Evolutionary conservation across 2,888 invertebrate species (phyloP).

Genomic region (Latheticus oryzae): DNA sequence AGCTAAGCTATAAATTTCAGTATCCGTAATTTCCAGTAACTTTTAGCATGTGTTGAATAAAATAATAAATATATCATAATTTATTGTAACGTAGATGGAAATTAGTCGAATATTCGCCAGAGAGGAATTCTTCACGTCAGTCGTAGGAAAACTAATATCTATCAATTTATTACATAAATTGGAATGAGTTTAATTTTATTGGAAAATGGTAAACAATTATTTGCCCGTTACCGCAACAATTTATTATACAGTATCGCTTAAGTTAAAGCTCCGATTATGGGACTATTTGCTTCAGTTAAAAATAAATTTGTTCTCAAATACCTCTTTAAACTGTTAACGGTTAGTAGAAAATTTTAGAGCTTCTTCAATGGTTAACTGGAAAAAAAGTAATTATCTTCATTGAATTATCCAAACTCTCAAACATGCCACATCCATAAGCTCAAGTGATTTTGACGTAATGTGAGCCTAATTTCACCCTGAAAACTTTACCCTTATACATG

Average conservation of each 20-base stretch:
- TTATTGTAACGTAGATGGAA: constrained; percentile 29
- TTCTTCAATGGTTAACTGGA: no score
- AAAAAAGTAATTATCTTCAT: constrained; percentile 29
- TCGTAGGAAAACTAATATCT: constrained; percentile 27
- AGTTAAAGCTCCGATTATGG: constrained; percentile 4
- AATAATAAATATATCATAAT: constrained; percentile 31
- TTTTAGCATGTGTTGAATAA: constrained; percentile 11
- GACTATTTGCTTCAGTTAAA: constrained; percentile 26
- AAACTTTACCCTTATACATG: constrained; percentile 36
- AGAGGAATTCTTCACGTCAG: constrained; percentile 31
- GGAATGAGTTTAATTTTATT: constrained; percentile 29
- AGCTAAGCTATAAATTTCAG: constrained; percentile 3
- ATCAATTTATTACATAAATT: constrained; percentile 34
- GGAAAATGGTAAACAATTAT: constrained; percentile 34
- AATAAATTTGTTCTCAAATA: constrained; percentile 30
- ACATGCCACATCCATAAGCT: constrained; percentile 32
- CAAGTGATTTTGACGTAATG: constrained; percentile 40
- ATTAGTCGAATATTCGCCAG: constrained; percentile 26
- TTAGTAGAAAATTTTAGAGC: neutral
- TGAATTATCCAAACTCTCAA: constrained; percentile 26
- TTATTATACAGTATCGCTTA: constrained; percentile 8
- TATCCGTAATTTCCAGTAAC: constrained; percentile 1
- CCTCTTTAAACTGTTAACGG: constrained; percentile 15
- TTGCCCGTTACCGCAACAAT: constrained; percentile 8
- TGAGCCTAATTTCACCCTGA: constrained; percentile 32